phyloP scores from a whole-genome alignment of 1,140 invertebrate genomes.

The Neodiprion pinetum region DNA sequence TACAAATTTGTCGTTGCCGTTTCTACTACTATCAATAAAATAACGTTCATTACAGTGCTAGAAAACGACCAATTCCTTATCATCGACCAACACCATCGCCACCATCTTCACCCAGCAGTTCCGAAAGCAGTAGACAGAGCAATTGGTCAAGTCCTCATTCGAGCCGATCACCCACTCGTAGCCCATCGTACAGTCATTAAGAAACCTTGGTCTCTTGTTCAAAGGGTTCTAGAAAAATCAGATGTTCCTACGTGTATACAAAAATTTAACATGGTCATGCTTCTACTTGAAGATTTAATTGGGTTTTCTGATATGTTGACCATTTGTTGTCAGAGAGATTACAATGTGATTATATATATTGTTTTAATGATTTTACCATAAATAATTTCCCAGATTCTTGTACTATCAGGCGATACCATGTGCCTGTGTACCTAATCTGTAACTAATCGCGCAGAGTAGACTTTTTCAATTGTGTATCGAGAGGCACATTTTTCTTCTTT shows the following conservation, averaged over 20 bases:
- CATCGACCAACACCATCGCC: constrained; percentile 81
- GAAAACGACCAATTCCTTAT: constrained; percentile 90
- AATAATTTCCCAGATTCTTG: not conserved
- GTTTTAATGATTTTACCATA: not conserved
- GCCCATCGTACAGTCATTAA: constrained; percentile 51
- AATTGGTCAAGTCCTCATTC: constrained; percentile 61
- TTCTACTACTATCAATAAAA: constrained; percentile 23
- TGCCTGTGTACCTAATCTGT: too few species aligned
- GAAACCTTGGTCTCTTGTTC: not conserved
- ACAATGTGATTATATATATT: not conserved
- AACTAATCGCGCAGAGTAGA: too few species aligned
- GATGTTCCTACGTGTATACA: constrained; percentile 1
- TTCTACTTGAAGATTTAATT: not conserved
- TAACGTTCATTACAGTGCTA: constrained; percentile 72
- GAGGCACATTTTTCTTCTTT: too few species aligned
- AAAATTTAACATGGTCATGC: not conserved
- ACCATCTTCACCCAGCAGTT: constrained; percentile 71
- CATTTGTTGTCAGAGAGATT: not conserved
- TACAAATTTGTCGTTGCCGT: not conserved
- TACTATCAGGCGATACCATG: too few species aligned
- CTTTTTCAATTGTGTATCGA: too few species aligned
- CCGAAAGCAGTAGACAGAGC: constrained; percentile 65
- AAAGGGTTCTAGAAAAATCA: not conserved
- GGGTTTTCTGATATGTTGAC: not conserved
- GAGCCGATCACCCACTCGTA: constrained; percentile 56